Conservation (phyloP, 2,888 invertebrate species). For the Oscheius sp. region DNA sequence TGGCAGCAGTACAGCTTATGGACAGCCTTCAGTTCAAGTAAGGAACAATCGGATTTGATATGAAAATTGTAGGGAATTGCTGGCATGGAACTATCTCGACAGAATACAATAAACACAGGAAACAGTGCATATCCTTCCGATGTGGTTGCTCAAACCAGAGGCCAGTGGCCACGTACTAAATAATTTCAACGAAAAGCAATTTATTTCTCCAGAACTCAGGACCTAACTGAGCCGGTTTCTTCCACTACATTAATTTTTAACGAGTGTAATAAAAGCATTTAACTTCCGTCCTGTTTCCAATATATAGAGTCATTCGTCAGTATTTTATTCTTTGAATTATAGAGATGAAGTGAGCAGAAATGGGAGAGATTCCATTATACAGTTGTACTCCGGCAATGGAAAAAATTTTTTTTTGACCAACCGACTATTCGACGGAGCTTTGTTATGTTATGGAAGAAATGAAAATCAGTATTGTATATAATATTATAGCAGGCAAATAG, state of each 20-base stretch:
- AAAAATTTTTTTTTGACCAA: background rate
- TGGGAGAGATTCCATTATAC: background rate
- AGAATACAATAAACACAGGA: background rate
- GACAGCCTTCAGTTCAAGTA: background rate
- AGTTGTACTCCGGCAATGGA: background rate
- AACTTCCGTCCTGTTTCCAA: background rate
- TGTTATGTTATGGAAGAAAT: no score
- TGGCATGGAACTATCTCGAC: slow-evolving; percentile 15
- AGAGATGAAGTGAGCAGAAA: background rate
- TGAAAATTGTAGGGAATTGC: slow-evolving; percentile 5
- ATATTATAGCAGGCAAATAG: no score
- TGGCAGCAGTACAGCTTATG: background rate
- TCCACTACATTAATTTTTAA: slow-evolving; percentile 4
- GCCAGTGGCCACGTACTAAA: background rate
- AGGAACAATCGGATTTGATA: background rate
- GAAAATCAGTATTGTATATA: no score
- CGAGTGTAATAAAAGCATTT: slow-evolving; percentile 21
- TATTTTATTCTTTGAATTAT: background rate
- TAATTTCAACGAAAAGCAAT: background rate
- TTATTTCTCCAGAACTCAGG: slow-evolving; percentile 6
- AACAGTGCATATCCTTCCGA: slow-evolving; percentile 6
- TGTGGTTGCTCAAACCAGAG: background rate
- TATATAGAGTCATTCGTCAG: background rate
- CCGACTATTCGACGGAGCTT: background rate
- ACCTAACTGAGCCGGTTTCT: slow-evolving; percentile 18